These are phyloP conservation scores for Zoanthus sociatus DNA, from an alignment of 92 coral and sea anemone genomes.

Conservation along the genomic window DNA sequence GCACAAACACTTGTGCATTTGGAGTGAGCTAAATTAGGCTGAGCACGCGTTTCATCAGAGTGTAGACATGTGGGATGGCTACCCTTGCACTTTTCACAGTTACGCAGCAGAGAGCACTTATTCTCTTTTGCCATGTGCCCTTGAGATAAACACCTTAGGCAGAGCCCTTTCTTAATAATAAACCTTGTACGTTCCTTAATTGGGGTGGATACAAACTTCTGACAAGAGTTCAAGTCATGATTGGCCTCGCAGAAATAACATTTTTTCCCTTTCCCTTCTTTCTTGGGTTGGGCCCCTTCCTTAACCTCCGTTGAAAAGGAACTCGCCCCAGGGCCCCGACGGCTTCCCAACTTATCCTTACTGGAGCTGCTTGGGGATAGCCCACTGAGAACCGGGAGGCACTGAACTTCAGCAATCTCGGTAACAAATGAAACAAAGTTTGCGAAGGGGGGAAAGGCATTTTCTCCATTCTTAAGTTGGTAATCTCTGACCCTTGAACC, in stretches of 20 bases:
- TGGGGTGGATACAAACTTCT: not conserved
- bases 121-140: no score
- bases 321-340: constrained; percentile 24
- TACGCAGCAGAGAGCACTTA: no score
- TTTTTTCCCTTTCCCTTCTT: constrained; percentile 17
- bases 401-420: constrained; percentile 28
- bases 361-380: constrained; percentile 12
- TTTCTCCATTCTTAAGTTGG: constrained; percentile 48
- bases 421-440: constrained; percentile 29
- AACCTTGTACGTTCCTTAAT: no score
- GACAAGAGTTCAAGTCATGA: constrained; percentile 22
- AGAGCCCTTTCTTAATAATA: no score
- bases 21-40: constrained; percentile 10
- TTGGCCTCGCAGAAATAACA: constrained; percentile 14
- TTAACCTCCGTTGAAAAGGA: not conserved
- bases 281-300: constrained; percentile 24
- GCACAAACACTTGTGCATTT: constrained; percentile 52
- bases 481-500: constrained; percentile 50
- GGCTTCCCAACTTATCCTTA: constrained; percentile 14
- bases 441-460: constrained; percentile 45
- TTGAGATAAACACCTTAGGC: no score
- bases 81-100: no score
- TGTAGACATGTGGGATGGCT: constrained; percentile 67
- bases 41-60: constrained; percentile 19
- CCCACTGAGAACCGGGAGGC: constrained; percentile 31